Base-by-base conservation (phyloP, 2,113 vertebrate genomes). In the Dipodomys stephensi region DNA sequence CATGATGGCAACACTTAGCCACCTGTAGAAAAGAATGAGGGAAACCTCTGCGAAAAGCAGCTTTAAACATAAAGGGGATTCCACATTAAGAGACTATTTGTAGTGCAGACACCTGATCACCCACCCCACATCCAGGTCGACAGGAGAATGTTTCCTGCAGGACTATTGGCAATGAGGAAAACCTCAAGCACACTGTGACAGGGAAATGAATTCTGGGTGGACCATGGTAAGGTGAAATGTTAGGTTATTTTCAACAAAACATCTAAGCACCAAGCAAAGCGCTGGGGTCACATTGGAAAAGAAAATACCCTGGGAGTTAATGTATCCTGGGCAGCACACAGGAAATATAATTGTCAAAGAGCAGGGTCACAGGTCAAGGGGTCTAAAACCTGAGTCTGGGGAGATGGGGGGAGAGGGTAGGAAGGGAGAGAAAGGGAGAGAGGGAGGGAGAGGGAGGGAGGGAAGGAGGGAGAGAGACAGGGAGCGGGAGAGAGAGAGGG, bases 101-200 rank as follows among this genome's bases (percentile, higher is more conserved):
- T 72, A 46, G 20, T 3, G 30, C 65, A 88, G 84, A 39, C 16
- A 4, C 44, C 7, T 8, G 35, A 20, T 19, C 67, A 16, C 39
- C 89, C 60, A 18, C 22, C 82, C 71, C 83, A 64, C 27, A 5
- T 18, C 23, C 65, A 79, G 62, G 46, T 0, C 0, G 28, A 28
- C 19, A 18, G 32, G 53, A 32, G 20, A 57, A 19, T 74, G 20
- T 64, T 72, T 89, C 76, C 44, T 28, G 0, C 15, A 25, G 49
- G 46, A 25, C 78, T 90, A 20, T 28, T 15, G 32, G 25, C 7
- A 18, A 64, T 13, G 73, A 60, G 7, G n/a, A 77, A 16, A 82
- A 22, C 0, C 25, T 73, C 69, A 27, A 10, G 15, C 0, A 0
- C 9, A 19, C 15, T 28, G 12, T 10, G 32, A 6, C 3, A 32